Base-by-base conservation (phyloP, 2,797 vertebrate species). In the Capromys pilorides region DNA sequence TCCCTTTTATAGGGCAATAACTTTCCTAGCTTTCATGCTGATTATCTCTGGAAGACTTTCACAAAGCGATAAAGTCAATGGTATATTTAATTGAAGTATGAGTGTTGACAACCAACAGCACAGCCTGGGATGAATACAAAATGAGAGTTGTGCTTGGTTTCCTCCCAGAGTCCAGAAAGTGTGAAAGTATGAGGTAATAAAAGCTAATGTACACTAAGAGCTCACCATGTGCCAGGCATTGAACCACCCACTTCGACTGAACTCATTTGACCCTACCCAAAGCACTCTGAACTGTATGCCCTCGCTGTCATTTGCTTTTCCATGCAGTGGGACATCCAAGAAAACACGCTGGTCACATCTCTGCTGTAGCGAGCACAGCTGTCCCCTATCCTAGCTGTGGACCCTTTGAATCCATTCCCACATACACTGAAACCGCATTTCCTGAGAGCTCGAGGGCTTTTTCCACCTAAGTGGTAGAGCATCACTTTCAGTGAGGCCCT, bases 21-120 rank as follows among this genome's bases (percentile, higher is more conserved):
- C 28, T 83, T 88, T 82, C 67, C 80, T 31, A 75, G 84, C 54
- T 87, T 16, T 36, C 87, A 82, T 14, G 41, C 36, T 92, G 64
- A 88, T 93, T 83, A 84, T 86, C 90, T 93, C 33, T 22, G 13
- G 81, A 84, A 94, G 67, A 62, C 41, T 96, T 97, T 97, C 94
- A 96, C 95, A 93, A 85, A 86, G 90, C 85, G 93, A 95, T 97
- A 97, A 98, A 98, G 89, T 96, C 97, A 97, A 96, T 96, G 96
- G 95, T 93, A 93, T 96, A 98, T 97, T 98, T 98, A 98, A 98
- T 94, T 95, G 96, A 93, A 61, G 93, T 66, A 71, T 92, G 96
- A 97, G 86, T 96, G 89, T 69, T 96, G 97, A 95, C 59, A 57
- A 95, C 95, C 92, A 67, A 75, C 84, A 80, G 24, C 36, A 88